Evolutionary conservation across 2,888 invertebrate genomes (phyloP).

Genomic region (Drosophila rellima): DNA sequence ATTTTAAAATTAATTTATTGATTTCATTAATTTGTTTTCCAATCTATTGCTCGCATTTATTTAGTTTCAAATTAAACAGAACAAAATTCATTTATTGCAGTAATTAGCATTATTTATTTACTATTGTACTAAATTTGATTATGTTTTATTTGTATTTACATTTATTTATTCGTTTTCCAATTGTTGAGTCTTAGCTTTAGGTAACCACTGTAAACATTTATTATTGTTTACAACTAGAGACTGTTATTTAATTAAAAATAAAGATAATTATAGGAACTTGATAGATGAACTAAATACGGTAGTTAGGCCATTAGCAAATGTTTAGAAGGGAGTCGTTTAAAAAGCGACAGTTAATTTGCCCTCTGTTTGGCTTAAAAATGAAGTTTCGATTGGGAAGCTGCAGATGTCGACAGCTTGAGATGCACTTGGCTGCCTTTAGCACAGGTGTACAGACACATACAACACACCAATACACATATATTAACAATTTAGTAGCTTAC

Average conservation of each 20-base stretch:
- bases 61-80: not conserved
- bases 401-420: slow-evolving; percentile 26
- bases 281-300: not conserved
- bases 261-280: not conserved
- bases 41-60: not conserved
- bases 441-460: slow-evolving; percentile 36
- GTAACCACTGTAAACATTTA: not conserved
- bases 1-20: not conserved
- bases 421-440: slow-evolving; percentile 33
- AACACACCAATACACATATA: slow-evolving; percentile 14
- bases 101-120: not conserved
- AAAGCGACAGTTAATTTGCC: slow-evolving; percentile 27
- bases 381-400: slow-evolving; percentile 37
- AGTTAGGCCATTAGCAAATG: not conserved
- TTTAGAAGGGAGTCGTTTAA: not conserved
- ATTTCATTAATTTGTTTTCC: not conserved
- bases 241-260: not conserved
- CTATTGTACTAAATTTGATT: not conserved
- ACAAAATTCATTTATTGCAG: not conserved
- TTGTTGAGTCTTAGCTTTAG: not conserved
- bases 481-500: slow-evolving; percentile 68
- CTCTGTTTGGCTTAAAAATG: slow-evolving; percentile 48
- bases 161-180: not conserved
- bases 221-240: not conserved
- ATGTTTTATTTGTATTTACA: not conserved